Evolutionary conservation across 2,888 invertebrate species (phyloP).

Genomic region (Seira ritae): DNA sequence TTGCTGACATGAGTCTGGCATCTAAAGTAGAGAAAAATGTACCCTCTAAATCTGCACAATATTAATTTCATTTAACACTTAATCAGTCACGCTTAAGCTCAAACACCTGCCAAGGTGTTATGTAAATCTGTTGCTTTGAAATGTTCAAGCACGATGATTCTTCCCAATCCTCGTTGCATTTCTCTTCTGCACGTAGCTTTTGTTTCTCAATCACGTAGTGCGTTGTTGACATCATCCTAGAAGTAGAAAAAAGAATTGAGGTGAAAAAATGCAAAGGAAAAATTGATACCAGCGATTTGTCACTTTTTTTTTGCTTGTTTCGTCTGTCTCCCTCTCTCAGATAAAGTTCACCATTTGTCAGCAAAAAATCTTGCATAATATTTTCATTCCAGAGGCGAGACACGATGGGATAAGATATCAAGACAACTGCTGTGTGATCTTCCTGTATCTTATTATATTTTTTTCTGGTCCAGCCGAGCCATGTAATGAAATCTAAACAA

Average conservation of each 20-base stretch:
- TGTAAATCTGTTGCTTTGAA: no score
- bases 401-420: constrained; percentile 18
- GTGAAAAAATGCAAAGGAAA: constrained; percentile 19
- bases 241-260: not conserved
- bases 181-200: no score
- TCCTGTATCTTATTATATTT: constrained; percentile 3
- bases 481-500: no score
- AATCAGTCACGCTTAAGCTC: no score
- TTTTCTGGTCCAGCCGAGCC: no score
- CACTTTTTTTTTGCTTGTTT: constrained; percentile 19
- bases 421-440: constrained; percentile 11
- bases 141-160: not conserved
- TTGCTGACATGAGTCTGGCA: no score
- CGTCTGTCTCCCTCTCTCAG: constrained; percentile 12
- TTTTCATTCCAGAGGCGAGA: constrained; percentile 19
- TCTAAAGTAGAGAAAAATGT: no score
- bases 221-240: not conserved
- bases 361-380: constrained; percentile 11
- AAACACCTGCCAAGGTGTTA: no score
- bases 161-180: no score
- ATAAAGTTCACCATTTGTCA: no score
- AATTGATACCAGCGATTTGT: constrained; percentile 36
- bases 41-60: not conserved
- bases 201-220: not conserved
- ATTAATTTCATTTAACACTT: not conserved